phyloP scores from a whole-genome alignment of 2,888 invertebrate genomes.

The Caenorhabditis sulstoni region DNA sequence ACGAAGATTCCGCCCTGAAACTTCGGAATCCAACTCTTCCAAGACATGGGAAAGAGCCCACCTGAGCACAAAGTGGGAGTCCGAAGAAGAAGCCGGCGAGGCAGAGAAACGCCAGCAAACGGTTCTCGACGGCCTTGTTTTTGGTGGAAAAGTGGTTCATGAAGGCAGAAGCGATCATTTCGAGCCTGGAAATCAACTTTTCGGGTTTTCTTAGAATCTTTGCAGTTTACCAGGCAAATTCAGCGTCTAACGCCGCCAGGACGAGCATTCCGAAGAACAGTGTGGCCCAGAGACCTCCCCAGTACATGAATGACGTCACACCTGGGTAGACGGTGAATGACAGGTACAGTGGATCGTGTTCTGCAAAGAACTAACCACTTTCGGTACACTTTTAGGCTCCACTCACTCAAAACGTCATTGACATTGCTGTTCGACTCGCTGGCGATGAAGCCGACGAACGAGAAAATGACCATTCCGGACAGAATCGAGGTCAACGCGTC shows the following conservation, averaged over 20 bases:
- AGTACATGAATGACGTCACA: constrained; percentile 76
- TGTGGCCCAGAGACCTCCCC: constrained; percentile 77
- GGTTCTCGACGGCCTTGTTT: constrained; percentile 73
- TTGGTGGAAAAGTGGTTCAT: constrained; percentile 76
- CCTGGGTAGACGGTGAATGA: constrained; percentile 78
- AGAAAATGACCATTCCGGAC: constrained; percentile 78
- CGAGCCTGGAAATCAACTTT: too few species aligned
- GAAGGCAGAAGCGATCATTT: constrained; percentile 77
- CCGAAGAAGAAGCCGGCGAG: constrained; percentile 76
- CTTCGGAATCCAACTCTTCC: neutral
- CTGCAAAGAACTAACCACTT: constrained; percentile 52
- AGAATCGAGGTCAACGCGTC: constrained; percentile 76
- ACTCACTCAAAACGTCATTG: constrained; percentile 69
- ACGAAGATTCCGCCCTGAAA: constrained; percentile 76
- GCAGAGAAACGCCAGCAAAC: constrained; percentile 72
- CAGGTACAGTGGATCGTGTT: constrained; percentile 76
- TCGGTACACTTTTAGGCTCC: neutral
- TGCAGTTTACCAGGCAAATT: constrained; percentile 73
- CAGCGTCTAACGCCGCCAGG: constrained; percentile 72
- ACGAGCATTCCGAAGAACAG: constrained; percentile 77
- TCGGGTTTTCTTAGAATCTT: too few species aligned
- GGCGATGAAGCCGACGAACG: constrained; percentile 77
- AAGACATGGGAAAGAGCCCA: too few species aligned
- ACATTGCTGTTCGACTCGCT: constrained; percentile 66
- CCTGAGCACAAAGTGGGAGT: constrained; percentile 76